phyloP scores from a whole-genome alignment of 2,888 invertebrate species.

The Phragmatobia fuliginosa region DNA sequence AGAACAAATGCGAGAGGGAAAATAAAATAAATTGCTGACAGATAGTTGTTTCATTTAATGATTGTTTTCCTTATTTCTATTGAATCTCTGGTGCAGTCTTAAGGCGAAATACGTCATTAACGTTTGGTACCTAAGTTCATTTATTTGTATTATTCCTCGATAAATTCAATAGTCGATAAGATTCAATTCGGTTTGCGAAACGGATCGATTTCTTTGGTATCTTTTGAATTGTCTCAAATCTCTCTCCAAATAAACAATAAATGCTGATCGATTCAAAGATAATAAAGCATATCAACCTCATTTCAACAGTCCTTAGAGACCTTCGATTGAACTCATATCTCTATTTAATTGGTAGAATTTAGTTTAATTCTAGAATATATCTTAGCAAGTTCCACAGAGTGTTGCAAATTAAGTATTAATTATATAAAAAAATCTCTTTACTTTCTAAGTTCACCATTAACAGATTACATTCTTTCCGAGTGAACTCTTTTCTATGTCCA shows the following conservation, averaged over 20 bases:
- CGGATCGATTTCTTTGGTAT: not conserved
- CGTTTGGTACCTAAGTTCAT: not conserved
- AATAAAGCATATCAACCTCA: not conserved
- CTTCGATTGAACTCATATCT: no score
- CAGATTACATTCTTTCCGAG: no score
- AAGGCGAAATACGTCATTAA: no score
- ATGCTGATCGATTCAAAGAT: not conserved
- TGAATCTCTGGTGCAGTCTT: not conserved
- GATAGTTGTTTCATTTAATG: constrained; percentile 16
- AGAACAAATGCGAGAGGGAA: constrained; percentile 45
- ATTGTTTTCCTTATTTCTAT: constrained; percentile 2
- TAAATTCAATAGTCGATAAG: not conserved
- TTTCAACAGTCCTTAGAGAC: not conserved
- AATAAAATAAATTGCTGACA: constrained; percentile 23
- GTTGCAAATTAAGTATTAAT: no score
- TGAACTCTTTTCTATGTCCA: no score
- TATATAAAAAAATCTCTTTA: no score
- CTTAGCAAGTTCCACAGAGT: no score
- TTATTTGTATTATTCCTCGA: not conserved
- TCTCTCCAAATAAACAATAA: no score
- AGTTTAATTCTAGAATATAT: no score
- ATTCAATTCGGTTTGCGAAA: not conserved
- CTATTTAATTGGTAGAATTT: no score
- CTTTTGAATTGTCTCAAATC: no score
- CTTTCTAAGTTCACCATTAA: no score